A percentile compares a stretch with the other conserved stretches of the same genome.
These are phyloP conservation scores for Ambastaia sidthimunki DNA, from an alignment of 2,797 vertebrate genomes.

Conservation along the genomic window DNA sequence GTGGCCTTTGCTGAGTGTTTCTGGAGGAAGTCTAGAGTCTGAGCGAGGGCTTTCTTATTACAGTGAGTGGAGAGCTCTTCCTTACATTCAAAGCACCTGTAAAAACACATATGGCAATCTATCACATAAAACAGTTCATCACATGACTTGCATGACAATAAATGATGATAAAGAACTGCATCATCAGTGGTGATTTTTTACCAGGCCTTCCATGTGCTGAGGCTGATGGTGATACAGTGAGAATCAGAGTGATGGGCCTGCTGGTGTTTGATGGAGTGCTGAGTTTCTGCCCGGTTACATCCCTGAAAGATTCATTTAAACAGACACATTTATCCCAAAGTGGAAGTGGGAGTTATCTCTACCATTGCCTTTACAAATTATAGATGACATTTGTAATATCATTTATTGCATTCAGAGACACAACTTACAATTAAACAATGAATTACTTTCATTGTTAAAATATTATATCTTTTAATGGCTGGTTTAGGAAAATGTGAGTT, in stretches of 20 bases:
- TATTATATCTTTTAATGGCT: too few species aligned
- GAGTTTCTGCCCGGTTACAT: conserved; percentile 89
- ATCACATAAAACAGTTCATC: background rate
- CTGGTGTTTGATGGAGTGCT: conserved; percentile 91
- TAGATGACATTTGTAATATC: too few species aligned
- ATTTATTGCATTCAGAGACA: too few species aligned
- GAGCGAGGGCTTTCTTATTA: conserved; percentile 96
- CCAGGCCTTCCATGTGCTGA: conserved; percentile 95
- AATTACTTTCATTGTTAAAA: too few species aligned
- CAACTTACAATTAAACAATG: too few species aligned
- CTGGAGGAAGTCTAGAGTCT: conserved; percentile 95
- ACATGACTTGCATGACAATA: background rate
- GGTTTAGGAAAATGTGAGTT: too few species aligned
- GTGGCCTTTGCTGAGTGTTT: conserved; percentile 90
- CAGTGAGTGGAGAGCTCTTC: conserved; percentile 95
- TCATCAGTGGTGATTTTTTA: conserved; percentile 70
- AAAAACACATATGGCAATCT: background rate
- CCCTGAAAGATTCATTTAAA: conserved; percentile 72
- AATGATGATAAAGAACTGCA: background rate
- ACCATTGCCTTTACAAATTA: too few species aligned
- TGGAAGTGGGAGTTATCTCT: too few species aligned
- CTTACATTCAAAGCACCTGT: conserved; percentile 98
- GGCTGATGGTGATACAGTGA: conserved; percentile 91
- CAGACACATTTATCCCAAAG: too few species aligned
- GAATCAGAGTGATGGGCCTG: conserved; percentile 81